These are phyloP conservation scores for Ceratina australensis DNA, from an alignment of 1,140 invertebrate species.

Conservation along the genomic window DNA sequence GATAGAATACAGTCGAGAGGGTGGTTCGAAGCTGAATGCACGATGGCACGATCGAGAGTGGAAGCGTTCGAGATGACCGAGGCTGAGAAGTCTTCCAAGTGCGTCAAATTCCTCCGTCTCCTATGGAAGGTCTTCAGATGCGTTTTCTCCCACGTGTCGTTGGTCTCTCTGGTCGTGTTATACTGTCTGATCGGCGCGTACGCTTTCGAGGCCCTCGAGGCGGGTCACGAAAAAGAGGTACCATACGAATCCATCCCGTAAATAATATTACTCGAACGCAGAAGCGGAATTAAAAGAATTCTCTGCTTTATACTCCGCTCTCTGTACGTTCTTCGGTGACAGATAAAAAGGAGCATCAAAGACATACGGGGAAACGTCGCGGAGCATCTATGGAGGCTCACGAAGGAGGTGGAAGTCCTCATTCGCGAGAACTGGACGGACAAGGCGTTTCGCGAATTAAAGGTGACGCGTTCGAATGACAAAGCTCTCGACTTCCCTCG, in stretches of 20 bases:
- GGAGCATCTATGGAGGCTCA: slow-evolving; percentile 89
- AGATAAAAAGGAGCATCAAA: slow-evolving; percentile 90
- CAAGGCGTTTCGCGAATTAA: slow-evolving; percentile 81
- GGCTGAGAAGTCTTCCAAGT: slow-evolving; percentile 70
- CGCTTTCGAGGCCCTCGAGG: slow-evolving; percentile 90
- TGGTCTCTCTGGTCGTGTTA: slow-evolving; percentile 91
- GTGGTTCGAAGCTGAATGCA: not conserved
- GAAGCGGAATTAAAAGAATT: not conserved
- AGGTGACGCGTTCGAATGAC: slow-evolving; percentile 67
- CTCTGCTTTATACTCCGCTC: no score
- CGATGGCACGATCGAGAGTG: slow-evolving; percentile 53
- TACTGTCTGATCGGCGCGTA: slow-evolving; percentile 94
- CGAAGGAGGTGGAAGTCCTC: slow-evolving; percentile 83
- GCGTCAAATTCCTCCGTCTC: slow-evolving; percentile 80
- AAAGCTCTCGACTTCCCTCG: slow-evolving; percentile 1
- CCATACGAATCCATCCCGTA: no score
- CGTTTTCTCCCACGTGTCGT: slow-evolving; percentile 92
- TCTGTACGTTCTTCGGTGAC: slow-evolving; percentile 12
- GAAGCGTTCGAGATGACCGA: slow-evolving; percentile 63
- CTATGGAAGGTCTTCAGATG: slow-evolving; percentile 90
- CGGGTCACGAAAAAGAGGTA: slow-evolving; percentile 87
- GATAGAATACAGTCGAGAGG: not conserved
- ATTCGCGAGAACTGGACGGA: slow-evolving; percentile 87
- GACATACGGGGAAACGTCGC: slow-evolving; percentile 87
- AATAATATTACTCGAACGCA: no score